Conservation (phyloP, 2,113 vertebrate species). For the Labeo catla region DNA sequence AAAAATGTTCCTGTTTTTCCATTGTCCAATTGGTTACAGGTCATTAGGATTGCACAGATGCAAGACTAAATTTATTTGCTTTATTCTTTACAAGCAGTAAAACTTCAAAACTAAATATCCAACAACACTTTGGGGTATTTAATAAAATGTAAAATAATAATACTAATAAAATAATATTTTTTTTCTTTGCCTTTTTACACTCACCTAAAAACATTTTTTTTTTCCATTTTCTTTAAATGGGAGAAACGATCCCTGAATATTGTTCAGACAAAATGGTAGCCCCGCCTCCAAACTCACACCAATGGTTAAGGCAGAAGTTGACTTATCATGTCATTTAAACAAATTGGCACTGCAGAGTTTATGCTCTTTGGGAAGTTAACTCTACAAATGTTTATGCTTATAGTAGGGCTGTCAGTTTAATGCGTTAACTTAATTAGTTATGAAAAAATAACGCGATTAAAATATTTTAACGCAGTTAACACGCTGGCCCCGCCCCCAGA, state of each 20-base stretch:
- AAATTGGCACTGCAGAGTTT: neutral
- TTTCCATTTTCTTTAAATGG: neutral
- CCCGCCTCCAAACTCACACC: neutral
- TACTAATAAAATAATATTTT: neutral
- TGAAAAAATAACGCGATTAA: too few species aligned
- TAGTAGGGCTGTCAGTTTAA: too few species aligned
- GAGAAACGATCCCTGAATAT: neutral
- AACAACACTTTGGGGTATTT: neutral
- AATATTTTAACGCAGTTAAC: too few species aligned
- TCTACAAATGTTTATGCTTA: neutral
- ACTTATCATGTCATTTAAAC: neutral
- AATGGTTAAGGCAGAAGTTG: neutral
- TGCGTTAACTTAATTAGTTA: too few species aligned
- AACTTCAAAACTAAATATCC: neutral
- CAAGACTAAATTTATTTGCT: neutral
- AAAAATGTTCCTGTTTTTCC: constrained; percentile 31
- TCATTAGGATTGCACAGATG: neutral
- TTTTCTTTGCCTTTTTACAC: neutral
- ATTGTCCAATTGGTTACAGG: constrained; percentile 11
- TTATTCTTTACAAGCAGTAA: neutral
- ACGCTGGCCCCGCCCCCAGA: too few species aligned
- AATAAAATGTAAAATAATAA: neutral
- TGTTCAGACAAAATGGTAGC: neutral
- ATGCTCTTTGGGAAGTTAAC: neutral
- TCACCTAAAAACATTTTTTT: neutral